phyloP scores from a whole-genome alignment of 2,113 vertebrate species.

The Felis chaus region DNA sequence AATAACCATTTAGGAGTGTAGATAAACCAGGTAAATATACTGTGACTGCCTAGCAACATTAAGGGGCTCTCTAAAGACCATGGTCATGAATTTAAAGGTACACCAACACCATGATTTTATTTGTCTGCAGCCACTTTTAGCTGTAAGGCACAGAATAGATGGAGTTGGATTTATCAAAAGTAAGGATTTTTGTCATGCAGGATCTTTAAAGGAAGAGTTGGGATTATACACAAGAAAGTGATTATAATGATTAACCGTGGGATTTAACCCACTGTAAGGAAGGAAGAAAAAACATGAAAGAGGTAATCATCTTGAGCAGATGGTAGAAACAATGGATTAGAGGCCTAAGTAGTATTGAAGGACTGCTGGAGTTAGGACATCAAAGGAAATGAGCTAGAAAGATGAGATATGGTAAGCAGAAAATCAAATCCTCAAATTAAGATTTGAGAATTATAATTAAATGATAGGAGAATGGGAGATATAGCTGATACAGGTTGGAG shows the following conservation, averaged over 20 bases:
- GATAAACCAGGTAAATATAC: background rate
- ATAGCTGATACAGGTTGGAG: background rate
- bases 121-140: background rate
- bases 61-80: background rate
- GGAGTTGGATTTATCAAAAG: background rate
- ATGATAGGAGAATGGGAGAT: background rate
- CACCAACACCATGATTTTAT: background rate
- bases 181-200: background rate
- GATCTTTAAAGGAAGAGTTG: background rate
- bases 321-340: background rate
- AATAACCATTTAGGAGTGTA: background rate
- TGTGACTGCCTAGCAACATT: background rate
- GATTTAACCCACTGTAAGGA: background rate
- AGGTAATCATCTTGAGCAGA: background rate
- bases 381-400: slow-evolving; percentile 8
- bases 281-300: background rate
- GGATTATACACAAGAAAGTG: background rate
- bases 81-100: slow-evolving; percentile 7
- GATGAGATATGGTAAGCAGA: background rate
- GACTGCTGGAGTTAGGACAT: background rate
- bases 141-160: background rate
- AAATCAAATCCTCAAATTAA: background rate
- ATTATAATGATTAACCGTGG: background rate
- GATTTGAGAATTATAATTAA: background rate
- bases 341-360: background rate